Percentiles rank a stretch among this genome's conserved stretches.
phyloP scores from a whole-genome alignment of 2,113 vertebrate genomes.

The Arizona elegans region DNA sequence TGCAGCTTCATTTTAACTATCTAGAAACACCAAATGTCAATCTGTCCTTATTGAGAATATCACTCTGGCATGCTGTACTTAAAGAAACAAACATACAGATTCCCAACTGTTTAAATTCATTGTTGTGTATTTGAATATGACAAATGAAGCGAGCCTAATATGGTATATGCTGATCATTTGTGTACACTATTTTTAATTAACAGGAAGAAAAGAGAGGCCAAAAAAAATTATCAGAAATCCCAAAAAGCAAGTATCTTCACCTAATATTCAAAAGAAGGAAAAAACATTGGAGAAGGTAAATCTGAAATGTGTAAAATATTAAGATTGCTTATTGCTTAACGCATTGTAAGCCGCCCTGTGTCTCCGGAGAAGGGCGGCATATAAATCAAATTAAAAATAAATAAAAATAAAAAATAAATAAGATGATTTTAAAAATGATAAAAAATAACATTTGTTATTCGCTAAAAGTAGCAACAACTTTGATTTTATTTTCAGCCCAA shows the following conservation, averaged over 20 bases:
- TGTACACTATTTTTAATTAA: conserved; percentile 9
- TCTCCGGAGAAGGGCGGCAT: no score
- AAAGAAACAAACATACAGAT: neutral
- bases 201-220: conserved; percentile 79
- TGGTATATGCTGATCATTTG: neutral
- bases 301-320: neutral
- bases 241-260: conserved; percentile 87
- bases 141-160: neutral
- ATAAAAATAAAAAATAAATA: no score
- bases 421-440: neutral
- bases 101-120: neutral
- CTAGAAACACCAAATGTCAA: neutral
- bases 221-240: conserved; percentile 82
- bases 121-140: neutral
- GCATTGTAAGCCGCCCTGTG: no score
- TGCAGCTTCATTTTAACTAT: neutral
- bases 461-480: neutral
- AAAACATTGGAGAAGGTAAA: conserved; percentile 84
- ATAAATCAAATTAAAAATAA: no score
- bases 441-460: neutral
- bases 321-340: no score
- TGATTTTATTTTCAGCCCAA: neutral
- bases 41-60: neutral
- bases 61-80: neutral
- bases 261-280: conserved; percentile 86